phyloP scores from a whole-genome alignment of 1,140 invertebrate genomes.

The Drosophila willistoni region DNA sequence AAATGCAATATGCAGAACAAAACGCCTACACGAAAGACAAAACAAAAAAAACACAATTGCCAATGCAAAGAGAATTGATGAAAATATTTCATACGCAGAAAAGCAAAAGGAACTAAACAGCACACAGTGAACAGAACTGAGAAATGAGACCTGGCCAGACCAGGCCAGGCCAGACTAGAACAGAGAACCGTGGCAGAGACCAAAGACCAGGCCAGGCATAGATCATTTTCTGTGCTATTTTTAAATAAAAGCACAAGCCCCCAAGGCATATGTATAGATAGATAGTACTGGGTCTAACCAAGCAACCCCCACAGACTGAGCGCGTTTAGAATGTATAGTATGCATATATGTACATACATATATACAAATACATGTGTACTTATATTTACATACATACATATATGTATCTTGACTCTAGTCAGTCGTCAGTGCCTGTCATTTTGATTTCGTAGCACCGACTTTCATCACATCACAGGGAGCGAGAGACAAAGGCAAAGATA shows the following conservation, averaged over 20 bases:
- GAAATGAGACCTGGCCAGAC: conserved; percentile 36
- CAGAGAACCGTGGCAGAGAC: conserved; percentile 14
- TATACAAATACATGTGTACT: too few species aligned
- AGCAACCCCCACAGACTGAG: conserved; percentile 33
- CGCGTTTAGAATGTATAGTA: conserved; percentile 41
- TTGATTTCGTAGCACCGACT: conserved; percentile 65
- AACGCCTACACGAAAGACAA: conserved; percentile 48
- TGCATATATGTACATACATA: neutral
- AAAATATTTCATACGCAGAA: conserved; percentile 58
- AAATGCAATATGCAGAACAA: conserved; percentile 48
- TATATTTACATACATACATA: neutral
- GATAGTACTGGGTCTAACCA: conserved; percentile 13
- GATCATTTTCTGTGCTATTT: conserved; percentile 69
- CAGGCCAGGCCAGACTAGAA: conserved; percentile 19
- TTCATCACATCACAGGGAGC: conserved; percentile 45
- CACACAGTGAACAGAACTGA: conserved; percentile 3
- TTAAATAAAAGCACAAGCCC: conserved; percentile 52
- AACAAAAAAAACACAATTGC: conserved; percentile 21
- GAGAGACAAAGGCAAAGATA: conserved; percentile 16
- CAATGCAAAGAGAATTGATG: conserved; percentile 58
- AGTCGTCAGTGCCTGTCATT: conserved; percentile 55
- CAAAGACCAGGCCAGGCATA: conserved; percentile 43
- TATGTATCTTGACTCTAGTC: conserved; percentile 20
- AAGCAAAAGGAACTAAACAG: conserved; percentile 18
- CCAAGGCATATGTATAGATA: conserved; percentile 7